Percentiles rank a stretch among this genome's conserved stretches.
phyloP scores from a whole-genome alignment of 37 sponge, comb jelly and placozoan genomes.

The Halisarca cf. caerulea region DNA sequence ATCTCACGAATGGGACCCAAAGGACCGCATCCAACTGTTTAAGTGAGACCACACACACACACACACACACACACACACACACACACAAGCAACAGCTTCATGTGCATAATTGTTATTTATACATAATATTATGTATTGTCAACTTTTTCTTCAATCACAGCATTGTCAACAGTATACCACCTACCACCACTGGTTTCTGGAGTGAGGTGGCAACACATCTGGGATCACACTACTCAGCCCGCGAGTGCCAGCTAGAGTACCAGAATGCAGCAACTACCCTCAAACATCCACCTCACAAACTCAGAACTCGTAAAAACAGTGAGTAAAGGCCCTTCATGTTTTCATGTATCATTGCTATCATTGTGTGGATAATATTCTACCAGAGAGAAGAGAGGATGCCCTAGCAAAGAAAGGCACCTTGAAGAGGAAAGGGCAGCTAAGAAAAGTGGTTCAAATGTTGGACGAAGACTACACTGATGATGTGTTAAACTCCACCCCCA shows the following conservation, averaged over 20 bases:
- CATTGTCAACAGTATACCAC: conserved; percentile 40
- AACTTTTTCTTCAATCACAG: too few relatives aligned
- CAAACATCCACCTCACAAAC: background rate
- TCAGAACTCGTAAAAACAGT: background rate
- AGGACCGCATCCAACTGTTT: too few relatives aligned
- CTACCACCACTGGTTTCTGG: conserved; percentile 51
- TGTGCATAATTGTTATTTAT: too few relatives aligned
- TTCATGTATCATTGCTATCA: too few relatives aligned
- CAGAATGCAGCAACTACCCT: background rate
- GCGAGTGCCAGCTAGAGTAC: conserved; percentile 39
- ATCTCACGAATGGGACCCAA: too few relatives aligned
- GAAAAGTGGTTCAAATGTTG: background rate
- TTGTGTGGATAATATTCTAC: too few relatives aligned
- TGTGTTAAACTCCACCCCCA: conserved; percentile 41
- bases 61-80: too few relatives aligned
- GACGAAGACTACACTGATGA: conserved; percentile 55
- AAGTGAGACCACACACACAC: too few relatives aligned
- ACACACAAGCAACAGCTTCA: too few relatives aligned
- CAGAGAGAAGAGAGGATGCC: too few relatives aligned
- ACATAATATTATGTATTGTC: too few relatives aligned
- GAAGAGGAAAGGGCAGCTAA: conserved; percentile 59
- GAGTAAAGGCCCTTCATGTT: too few relatives aligned
- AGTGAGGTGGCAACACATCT: conserved; percentile 30
- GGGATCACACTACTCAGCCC: conserved; percentile 28
- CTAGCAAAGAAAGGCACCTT: conserved; percentile 44